Conservation (phyloP, 2,113 vertebrate species). For the Nyctereutes procyonoides region DNA sequence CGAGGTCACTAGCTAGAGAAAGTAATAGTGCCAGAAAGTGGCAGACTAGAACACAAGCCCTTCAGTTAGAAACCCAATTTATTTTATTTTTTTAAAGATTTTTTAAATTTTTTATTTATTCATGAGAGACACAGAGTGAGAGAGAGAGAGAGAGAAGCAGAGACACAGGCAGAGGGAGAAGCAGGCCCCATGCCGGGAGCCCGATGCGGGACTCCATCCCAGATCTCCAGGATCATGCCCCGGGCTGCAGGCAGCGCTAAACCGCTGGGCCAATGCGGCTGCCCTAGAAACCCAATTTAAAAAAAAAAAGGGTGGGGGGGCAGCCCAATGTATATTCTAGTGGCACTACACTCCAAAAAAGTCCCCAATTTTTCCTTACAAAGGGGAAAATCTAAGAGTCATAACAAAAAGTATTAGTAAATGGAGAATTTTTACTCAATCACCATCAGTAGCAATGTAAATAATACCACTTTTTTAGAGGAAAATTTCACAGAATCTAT, state of each 20-base stretch:
- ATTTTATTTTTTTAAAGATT: too few species aligned
- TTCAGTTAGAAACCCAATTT: background rate
- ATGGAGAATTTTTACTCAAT: background rate
- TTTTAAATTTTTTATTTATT: too few species aligned
- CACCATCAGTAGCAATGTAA: background rate
- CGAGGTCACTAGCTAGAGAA: background rate
- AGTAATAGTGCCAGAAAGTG: background rate
- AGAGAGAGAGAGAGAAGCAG: too few species aligned
- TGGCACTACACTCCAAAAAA: background rate
- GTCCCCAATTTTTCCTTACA: background rate
- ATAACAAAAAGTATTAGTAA: background rate
- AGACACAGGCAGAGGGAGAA: too few species aligned
- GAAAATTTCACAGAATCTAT: background rate
- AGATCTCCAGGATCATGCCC: too few species aligned
- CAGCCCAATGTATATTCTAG: background rate
- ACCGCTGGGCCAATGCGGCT: too few species aligned
- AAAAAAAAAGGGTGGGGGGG: too few species aligned
- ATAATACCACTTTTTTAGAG: background rate
- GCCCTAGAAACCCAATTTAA: background rate
- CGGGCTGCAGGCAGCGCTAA: too few species aligned
- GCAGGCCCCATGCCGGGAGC: too few species aligned
- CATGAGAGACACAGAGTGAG: too few species aligned
- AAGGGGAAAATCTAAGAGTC: background rate
- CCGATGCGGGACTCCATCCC: too few species aligned
- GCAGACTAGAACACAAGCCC: background rate